These are phyloP conservation scores for Chrysaora quinquecirrha DNA, from an alignment of 30 jellyfish, hydroid and myxozoan genomes.

Conservation along the genomic window DNA sequence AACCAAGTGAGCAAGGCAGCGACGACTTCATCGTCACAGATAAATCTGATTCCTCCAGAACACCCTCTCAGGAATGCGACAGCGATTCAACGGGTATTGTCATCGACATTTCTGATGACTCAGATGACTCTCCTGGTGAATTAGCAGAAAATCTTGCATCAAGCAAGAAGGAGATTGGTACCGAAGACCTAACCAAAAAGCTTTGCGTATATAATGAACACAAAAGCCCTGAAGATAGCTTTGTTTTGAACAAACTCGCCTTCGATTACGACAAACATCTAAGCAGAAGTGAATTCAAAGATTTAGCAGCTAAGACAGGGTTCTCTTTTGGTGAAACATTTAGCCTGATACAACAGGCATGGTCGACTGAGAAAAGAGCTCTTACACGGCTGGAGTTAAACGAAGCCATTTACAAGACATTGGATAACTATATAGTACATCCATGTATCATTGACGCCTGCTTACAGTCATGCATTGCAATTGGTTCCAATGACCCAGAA, in stretches of 20 bases:
- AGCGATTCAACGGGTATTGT: no score
- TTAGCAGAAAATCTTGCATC: no score
- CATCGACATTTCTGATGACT: no score
- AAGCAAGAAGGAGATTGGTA: no score
- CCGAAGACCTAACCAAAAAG: no score
- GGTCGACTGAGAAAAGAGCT: constrained; percentile 63
- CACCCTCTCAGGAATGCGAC: no score
- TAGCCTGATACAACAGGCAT: constrained; percentile 57
- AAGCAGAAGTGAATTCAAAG: constrained; percentile 40
- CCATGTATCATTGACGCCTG: constrained; percentile 75
- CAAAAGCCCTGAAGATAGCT: constrained; percentile 29
- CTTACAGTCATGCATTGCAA: constrained; percentile 75
- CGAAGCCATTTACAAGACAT: neutral
- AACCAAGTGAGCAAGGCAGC: no score
- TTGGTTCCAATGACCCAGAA: constrained; percentile 58
- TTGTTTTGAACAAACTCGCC: constrained; percentile 7
- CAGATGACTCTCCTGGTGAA: no score
- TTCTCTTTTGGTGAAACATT: constrained; percentile 64
- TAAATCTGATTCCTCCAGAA: no score
- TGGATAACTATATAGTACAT: constrained; percentile 27
- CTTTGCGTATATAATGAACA: no score
- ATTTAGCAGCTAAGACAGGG: constrained; percentile 55
- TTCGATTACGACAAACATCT: constrained; percentile 17
- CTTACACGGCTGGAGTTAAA: constrained; percentile 45
- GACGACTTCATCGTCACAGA: no score